Conservation (phyloP, 2,113 vertebrate genomes). For the Todiramphus chloris region DNA sequence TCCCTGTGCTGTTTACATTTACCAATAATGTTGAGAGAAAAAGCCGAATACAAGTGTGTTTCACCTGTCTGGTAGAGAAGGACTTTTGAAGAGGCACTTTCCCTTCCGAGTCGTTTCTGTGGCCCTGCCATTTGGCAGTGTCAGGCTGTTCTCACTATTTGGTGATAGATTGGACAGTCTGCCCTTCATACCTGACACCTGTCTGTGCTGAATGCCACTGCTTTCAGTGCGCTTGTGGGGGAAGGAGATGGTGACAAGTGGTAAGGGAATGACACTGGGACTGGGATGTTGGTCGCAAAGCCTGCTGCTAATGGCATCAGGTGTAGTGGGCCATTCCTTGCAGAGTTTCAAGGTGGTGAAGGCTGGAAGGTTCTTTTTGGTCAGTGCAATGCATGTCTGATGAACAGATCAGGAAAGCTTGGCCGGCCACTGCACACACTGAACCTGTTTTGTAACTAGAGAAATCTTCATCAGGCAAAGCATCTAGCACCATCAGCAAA, state of each 20-base stretch:
- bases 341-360: neutral
- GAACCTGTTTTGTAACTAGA: neutral
- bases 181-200: neutral
- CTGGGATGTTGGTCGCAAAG: neutral
- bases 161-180: neutral
- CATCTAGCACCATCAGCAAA: neutral
- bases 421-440: rapidly evolving
- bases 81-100: neutral
- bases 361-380: neutral
- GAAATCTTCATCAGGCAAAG: neutral
- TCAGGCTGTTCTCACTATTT: neutral
- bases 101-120: neutral
- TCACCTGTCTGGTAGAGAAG: neutral
- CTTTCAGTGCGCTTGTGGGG: rapidly evolving
- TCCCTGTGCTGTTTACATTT: neutral
- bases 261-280: rapidly evolving
- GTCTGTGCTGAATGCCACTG: neutral
- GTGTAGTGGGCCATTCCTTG: neutral
- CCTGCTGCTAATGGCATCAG: neutral
- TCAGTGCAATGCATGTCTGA: neutral
- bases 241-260: neutral
- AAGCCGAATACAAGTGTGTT: neutral
- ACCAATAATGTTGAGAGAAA: neutral
- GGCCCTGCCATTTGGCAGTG: neutral
- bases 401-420: neutral